Percentiles rank a stretch among this genome's conserved stretches.
Evolutionary conservation across 2,888 invertebrate genomes (phyloP).

Genomic region (Cosmorhoe ocellata): DNA sequence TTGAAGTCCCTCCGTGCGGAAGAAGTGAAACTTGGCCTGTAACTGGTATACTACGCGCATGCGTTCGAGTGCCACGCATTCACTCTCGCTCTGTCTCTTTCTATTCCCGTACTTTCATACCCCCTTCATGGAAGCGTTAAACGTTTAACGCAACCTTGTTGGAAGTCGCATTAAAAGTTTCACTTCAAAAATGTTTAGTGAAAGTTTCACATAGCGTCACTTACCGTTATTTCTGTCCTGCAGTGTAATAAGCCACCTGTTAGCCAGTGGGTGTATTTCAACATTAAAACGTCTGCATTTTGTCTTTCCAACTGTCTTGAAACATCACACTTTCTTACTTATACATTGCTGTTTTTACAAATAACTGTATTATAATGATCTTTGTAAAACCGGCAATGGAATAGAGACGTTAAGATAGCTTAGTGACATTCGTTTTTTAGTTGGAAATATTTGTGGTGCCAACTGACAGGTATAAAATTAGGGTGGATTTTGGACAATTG

Average conservation of each 20-base stretch:
- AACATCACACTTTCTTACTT: not conserved
- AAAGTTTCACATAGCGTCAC: no score
- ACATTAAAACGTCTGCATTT: conserved; percentile 23
- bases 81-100: no score
- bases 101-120: no score
- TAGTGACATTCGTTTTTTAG: not conserved
- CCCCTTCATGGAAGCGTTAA: no score
- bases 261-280: conserved; percentile 26
- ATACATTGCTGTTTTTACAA: conserved; percentile 7
- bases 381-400: conserved; percentile 3
- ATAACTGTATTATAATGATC: not conserved
- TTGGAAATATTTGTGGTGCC: conserved; percentile 5
- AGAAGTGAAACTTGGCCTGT: no score
- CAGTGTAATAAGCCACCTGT: conserved; percentile 27
- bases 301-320: conserved; percentile 8
- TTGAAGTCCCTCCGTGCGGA: no score
- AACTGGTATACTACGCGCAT: no score
- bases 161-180: no score
- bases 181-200: no score
- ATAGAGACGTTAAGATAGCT: not conserved
- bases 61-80: no score
- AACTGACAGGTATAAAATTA: conserved; percentile 12
- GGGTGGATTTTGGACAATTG: conserved; percentile 10
- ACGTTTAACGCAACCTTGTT: no score
- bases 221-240: conserved; percentile 15